A percentile compares a stretch with the other conserved stretches of the same genome.
Conservation (phyloP, 2,797 vertebrate genomes). For the Semaprochilodus insignis region DNA sequence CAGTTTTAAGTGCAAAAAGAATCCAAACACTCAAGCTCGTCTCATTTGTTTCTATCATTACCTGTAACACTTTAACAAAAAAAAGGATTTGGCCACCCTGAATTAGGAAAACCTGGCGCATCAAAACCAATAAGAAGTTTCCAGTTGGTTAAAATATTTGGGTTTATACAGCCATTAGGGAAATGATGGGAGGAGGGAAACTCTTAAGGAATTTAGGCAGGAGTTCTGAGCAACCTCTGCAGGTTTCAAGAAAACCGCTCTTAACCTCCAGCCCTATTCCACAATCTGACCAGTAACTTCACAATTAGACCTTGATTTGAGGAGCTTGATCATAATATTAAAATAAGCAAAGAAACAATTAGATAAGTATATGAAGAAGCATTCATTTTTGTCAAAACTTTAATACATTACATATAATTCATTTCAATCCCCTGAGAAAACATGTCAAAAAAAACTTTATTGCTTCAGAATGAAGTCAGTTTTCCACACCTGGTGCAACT, state of each 20-base stretch:
- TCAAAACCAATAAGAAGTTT: background rate
- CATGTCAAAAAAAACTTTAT: constrained; percentile 41
- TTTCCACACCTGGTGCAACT: background rate
- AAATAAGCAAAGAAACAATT: background rate
- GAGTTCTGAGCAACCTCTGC: no score
- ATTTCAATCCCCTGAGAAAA: constrained; percentile 3
- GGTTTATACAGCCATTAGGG: background rate
- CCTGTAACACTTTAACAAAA: no score
- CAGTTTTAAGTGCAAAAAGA: no score
- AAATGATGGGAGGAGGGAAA: no score
- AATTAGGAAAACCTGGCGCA: background rate
- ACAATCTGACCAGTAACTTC: no score
- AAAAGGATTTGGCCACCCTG: background rate
- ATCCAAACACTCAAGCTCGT: no score
- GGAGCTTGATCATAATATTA: background rate
- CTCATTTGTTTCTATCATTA: no score
- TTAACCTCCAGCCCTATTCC: no score
- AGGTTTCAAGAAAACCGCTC: no score
- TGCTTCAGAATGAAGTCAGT: no score
- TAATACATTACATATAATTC: background rate
- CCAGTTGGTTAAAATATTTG: background rate
- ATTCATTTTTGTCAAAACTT: background rate
- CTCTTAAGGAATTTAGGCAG: no score
- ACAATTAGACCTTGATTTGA: background rate
- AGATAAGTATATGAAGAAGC: background rate